Evolutionary conservation across 2,888 invertebrate species (phyloP), one percentile per base, ranked within the genome.

Genomic region (Lumbricus terrestris): DNA sequence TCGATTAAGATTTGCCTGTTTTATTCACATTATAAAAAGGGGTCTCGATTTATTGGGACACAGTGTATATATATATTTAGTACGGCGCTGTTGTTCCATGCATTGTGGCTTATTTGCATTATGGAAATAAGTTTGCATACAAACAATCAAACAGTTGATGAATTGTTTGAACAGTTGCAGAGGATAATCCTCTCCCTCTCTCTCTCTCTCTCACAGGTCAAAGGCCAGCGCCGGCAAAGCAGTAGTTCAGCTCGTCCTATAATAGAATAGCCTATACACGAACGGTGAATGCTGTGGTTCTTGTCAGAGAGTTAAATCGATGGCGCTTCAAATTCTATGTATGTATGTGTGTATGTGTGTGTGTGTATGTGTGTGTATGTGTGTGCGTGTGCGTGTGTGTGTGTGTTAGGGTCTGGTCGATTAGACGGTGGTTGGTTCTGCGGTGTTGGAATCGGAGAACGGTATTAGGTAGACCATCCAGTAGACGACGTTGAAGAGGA

Each of bases 401-500:
- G n/a, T n/a, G n/a, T n/a, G n/a, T n/a, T n/a, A n/a, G n/a, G n/a
- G n/a, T n/a, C n/a, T n/a, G 29, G 13, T 69, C 69, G 69, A n/a
- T 69, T 69, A 69, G 69, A 69, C 69, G 15, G 37, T 20, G 85
- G 85, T n/a, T 23, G 20, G 20, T 18, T 85, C 85, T 34, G 34
- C 37, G 85, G 35, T 35, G 85, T 85, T 37, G 34, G 85, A 33
- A 34, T 88, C 88, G 47, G 38, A 38, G 37, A 37, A 88, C 18
- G 88, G 88, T 35, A 88, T 47, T 33, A 88, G 29, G 90, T 92
- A 92, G 47, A 91, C 88, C 29, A 91, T 88, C 92, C 92, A 92
- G 88, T 92, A 92, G 35, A 91, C 90, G 82, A 92, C 88, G 89
- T 92, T 92, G 90, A 92, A 92, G 42, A 91, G 89, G 37, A 90